Percentiles rank a stretch among this genome's conserved stretches.
Evolutionary conservation across 2,797 vertebrate species (phyloP).

Genomic region (Acanthis flammea): DNA sequence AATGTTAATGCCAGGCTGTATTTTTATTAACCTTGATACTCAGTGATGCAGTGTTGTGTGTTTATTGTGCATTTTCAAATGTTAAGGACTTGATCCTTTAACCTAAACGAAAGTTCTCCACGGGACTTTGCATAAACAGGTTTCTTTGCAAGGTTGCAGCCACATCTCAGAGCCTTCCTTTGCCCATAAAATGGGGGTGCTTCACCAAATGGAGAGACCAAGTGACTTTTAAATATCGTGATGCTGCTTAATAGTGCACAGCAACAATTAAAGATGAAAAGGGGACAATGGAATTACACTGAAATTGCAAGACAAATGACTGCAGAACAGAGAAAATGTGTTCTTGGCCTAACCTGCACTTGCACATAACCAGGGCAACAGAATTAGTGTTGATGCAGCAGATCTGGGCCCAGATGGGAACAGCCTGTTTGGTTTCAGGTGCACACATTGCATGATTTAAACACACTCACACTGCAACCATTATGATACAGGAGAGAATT

Average conservation of each 20-base stretch:
- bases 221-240: not conserved
- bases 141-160: not conserved
- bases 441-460: not conserved
- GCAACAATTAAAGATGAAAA: not conserved
- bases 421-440: not conserved
- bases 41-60: not conserved
- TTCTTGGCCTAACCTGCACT: not conserved
- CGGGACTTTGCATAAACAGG: not conserved
- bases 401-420: not conserved
- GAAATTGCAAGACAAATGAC: not conserved
- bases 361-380: not conserved
- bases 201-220: not conserved
- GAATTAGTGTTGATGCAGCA: not conserved
- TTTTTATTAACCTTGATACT: constrained; percentile 24
- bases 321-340: not conserved
- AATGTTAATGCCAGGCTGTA: constrained; percentile 22
- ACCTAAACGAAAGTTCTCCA: not conserved
- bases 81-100: not conserved
- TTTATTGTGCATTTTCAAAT: constrained; percentile 17
- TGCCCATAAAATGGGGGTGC: not conserved
- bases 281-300: not conserved
- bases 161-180: not conserved
- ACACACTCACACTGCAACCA: not conserved
- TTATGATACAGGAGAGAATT: not conserved
- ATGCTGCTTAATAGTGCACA: not conserved